Evolutionary conservation across 2,888 invertebrate species (phyloP).

Genomic region (Graphium colonna): DNA sequence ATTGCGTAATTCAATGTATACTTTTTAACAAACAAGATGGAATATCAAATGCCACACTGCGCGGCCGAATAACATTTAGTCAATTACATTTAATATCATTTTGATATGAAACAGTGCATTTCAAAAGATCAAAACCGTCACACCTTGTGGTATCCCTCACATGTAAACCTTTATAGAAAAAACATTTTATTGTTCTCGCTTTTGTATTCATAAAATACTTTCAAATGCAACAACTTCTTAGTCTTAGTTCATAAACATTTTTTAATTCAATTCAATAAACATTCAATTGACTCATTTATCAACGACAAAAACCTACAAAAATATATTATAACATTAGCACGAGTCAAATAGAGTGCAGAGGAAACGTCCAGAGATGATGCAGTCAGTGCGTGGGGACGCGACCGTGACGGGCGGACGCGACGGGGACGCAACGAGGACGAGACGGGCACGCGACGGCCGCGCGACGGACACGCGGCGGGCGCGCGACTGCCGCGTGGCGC

Average conservation of each 20-base stretch:
- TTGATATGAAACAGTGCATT: slow-evolving; percentile 74
- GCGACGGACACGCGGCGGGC: slow-evolving; percentile 23
- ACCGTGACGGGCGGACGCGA: slow-evolving; percentile 26
- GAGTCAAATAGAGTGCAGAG: slow-evolving; percentile 64
- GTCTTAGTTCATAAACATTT: slow-evolving; percentile 75
- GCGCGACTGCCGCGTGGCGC: too few species aligned
- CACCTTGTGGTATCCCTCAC: slow-evolving; percentile 63
- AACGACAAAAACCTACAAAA: slow-evolving; percentile 79
- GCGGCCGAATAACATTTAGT: slow-evolving; percentile 54
- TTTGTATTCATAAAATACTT: slow-evolving; percentile 77
- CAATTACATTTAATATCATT: slow-evolving; percentile 54
- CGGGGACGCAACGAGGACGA: slow-evolving; percentile 14
- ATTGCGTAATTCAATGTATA: slow-evolving; percentile 57
- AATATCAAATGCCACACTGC: slow-evolving; percentile 58
- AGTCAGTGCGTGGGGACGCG: slow-evolving; percentile 32
- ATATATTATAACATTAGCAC: slow-evolving; percentile 77
- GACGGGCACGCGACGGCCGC: slow-evolving; percentile 21
- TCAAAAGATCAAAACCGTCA: slow-evolving; percentile 56
- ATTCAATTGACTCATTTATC: slow-evolving; percentile 79
- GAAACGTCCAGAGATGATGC: slow-evolving; percentile 40
- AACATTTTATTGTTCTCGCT: slow-evolving; percentile 78
- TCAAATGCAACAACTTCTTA: slow-evolving; percentile 80
- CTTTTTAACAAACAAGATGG: slow-evolving; percentile 68
- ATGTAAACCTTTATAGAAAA: slow-evolving; percentile 77
- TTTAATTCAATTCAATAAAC: slow-evolving; percentile 75